These are phyloP conservation scores for Chaetodon trifascialis DNA, from an alignment of 2,113 vertebrate species.

Conservation along the genomic window DNA sequence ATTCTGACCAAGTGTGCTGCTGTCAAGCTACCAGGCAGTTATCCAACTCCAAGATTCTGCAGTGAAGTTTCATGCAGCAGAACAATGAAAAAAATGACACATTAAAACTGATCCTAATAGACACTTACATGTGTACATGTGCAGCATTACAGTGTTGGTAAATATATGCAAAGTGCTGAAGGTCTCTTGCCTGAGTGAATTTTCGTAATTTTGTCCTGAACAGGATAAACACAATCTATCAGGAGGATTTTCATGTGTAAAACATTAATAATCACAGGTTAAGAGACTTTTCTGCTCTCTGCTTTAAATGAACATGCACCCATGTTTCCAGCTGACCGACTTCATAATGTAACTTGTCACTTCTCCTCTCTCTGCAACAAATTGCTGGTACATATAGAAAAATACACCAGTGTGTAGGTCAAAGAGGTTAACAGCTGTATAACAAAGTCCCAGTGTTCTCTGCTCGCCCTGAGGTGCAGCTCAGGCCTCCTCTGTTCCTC, in stretches of 20 bases:
- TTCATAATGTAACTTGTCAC: neutral
- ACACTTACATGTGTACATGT: neutral
- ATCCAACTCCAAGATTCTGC: neutral
- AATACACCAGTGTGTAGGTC: neutral
- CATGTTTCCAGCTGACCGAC: neutral
- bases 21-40: neutral
- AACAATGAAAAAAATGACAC: neutral
- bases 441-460: constrained; percentile 25
- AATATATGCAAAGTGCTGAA: too few relatives aligned
- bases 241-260: neutral
- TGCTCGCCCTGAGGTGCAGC: neutral
- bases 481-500: neutral
- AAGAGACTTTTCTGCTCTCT: neutral
- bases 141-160: too few relatives aligned
- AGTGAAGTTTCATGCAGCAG: neutral
- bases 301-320: neutral
- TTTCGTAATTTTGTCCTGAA: neutral
- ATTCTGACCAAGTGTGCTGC: neutral
- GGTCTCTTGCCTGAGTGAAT: too few relatives aligned
- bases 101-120: neutral
- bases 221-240: neutral
- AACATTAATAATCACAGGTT: neutral
- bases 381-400: neutral
- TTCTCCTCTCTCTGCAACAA: neutral
- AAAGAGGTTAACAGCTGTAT: neutral